These are phyloP conservation scores for Phrynocephalus vlangalii DNA, from an alignment of 2,797 vertebrate species.

Conservation along the genomic window DNA sequence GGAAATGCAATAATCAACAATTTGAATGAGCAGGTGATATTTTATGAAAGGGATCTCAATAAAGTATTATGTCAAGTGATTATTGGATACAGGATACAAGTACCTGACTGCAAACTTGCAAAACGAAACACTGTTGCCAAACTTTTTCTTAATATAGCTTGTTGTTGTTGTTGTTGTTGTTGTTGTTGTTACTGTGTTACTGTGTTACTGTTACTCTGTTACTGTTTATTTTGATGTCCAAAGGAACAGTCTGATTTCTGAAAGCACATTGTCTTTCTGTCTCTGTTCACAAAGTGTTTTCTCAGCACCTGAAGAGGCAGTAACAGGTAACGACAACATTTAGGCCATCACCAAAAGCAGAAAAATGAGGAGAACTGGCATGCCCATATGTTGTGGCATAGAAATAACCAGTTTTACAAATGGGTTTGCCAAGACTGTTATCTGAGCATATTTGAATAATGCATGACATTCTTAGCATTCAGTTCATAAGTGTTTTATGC, in stretches of 20 bases:
- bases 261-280: not conserved
- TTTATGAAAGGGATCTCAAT: not conserved
- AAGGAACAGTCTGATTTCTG: not conserved
- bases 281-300: not conserved
- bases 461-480: slow-evolving; percentile 6
- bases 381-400: not conserved
- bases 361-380: not conserved
- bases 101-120: not conserved
- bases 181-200: not conserved
- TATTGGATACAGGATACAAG: not conserved
- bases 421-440: not conserved
- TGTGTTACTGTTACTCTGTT: not conserved
- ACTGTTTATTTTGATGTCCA: not conserved
- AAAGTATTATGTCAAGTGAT: not conserved
- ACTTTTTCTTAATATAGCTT: not conserved
- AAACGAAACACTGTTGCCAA: not conserved
- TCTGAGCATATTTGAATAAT: not conserved
- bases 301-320: not conserved
- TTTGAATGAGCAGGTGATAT: not conserved
- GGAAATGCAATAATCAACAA: not conserved
- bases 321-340: not conserved
- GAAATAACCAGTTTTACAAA: not conserved
- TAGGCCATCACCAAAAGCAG: not conserved
- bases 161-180: not conserved
- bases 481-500: not conserved